phyloP scores from a whole-genome alignment of 1,140 invertebrate species.

The Heliothis virescens region DNA sequence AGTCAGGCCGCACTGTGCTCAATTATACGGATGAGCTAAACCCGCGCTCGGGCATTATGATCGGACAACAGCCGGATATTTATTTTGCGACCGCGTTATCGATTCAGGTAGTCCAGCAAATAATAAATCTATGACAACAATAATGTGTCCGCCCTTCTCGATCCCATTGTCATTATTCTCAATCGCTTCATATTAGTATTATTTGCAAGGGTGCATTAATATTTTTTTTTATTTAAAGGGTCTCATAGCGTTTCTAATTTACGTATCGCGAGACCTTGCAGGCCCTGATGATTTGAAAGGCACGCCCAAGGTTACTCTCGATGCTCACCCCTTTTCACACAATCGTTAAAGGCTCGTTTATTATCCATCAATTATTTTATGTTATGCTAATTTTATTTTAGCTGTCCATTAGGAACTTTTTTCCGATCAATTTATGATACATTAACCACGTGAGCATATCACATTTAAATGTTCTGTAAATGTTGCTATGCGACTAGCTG shows the following conservation, averaged over 20 bases:
- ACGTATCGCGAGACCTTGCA: constrained; percentile 56
- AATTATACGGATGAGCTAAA: constrained; percentile 70
- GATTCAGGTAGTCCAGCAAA: constrained; percentile 79
- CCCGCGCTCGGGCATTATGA: constrained; percentile 69
- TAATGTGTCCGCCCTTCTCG: constrained; percentile 61
- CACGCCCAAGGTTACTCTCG: constrained; percentile 66
- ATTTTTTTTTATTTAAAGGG: constrained; percentile 70
- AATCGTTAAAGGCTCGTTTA: constrained; percentile 79
- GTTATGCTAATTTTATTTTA: constrained; percentile 58
- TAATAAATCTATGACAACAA: constrained; percentile 80
- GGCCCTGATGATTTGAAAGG: constrained; percentile 64
- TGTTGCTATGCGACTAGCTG: constrained; percentile 70
- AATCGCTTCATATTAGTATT: constrained; percentile 67
- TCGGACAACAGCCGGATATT: constrained; percentile 74
- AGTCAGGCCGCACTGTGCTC: constrained; percentile 69
- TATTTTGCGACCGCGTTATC: constrained; percentile 74
- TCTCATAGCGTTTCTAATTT: constrained; percentile 71
- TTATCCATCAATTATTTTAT: constrained; percentile 69
- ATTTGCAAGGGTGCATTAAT: constrained; percentile 60
- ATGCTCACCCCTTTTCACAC: constrained; percentile 63
- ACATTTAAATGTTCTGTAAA: constrained; percentile 42
- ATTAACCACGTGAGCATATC: constrained; percentile 68
- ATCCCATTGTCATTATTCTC: constrained; percentile 67
- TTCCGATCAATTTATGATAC: constrained; percentile 56
- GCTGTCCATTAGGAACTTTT: constrained; percentile 48